phyloP scores from a whole-genome alignment of 2,113 vertebrate species.

The Hydropotes inermis region DNA sequence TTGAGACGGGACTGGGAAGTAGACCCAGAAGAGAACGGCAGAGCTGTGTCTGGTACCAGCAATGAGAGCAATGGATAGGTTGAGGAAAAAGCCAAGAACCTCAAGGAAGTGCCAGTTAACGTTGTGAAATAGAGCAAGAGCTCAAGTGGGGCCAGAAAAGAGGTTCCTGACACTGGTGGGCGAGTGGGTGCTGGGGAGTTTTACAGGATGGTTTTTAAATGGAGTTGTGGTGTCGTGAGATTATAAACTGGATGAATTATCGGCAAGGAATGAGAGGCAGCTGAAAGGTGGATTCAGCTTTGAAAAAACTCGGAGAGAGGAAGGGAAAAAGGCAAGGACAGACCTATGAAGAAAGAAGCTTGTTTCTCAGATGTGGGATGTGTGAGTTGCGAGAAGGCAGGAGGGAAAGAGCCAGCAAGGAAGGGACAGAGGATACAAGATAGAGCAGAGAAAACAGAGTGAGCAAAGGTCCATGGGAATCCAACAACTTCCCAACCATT shows the following conservation, averaged over 20 bases:
- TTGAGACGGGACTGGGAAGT: neutral
- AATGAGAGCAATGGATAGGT: neutral
- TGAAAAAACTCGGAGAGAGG: neutral
- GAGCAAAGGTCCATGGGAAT: neutral
- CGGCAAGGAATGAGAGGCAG: neutral
- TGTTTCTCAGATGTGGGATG: neutral
- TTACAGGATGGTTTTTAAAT: conserved; percentile 8
- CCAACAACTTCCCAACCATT: neutral
- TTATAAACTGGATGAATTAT: neutral
- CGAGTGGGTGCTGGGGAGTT: neutral
- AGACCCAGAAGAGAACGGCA: neutral
- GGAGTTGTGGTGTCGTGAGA: neutral
- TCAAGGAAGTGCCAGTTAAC: neutral
- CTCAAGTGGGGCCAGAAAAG: neutral
- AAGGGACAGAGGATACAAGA: neutral
- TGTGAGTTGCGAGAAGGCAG: neutral
- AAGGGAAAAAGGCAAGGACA: neutral
- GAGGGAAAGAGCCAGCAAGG: neutral
- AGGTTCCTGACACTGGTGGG: neutral
- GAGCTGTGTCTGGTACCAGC: neutral
- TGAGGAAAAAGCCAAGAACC: neutral
- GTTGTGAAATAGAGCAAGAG: neutral
- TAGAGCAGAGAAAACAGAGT: neutral
- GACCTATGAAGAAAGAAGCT: neutral
- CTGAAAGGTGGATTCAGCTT: neutral